Percentiles rank a stretch among this genome's conserved stretches.
Conservation (phyloP, 1,140 invertebrate genomes). For the Drosophila watanabei region DNA sequence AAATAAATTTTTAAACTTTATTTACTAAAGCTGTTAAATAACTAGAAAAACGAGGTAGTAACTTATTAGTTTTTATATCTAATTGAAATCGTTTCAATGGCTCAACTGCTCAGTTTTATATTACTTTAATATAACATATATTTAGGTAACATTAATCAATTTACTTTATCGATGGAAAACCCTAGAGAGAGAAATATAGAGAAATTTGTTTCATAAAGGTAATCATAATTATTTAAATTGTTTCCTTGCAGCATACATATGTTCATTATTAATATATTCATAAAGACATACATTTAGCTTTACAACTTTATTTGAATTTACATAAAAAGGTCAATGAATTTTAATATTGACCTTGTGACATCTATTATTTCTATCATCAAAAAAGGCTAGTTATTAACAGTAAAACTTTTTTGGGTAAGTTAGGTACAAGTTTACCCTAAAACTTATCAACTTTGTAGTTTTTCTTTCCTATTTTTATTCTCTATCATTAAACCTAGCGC, state of each 20-base stretch:
- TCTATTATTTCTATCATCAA: background rate
- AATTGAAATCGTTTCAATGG: background rate
- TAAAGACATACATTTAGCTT: too few relatives aligned
- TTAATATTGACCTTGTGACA: background rate
- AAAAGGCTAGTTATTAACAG: background rate
- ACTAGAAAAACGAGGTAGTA: background rate
- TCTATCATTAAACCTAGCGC: background rate
- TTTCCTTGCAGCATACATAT: background rate
- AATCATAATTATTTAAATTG: background rate
- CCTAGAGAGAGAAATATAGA: too few relatives aligned
- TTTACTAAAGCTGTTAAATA: too few relatives aligned
- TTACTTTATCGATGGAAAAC: background rate
- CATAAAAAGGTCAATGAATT: slow-evolving; percentile 9
- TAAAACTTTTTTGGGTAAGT: background rate
- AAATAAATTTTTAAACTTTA: background rate
- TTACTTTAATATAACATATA: background rate
- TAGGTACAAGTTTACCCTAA: too few relatives aligned
- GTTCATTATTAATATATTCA: background rate
- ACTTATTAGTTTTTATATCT: too few relatives aligned
- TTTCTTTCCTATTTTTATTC: background rate
- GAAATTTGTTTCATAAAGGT: background rate
- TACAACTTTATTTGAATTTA: background rate
- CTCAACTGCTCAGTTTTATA: background rate
- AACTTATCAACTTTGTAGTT: background rate
- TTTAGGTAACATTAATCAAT: background rate